Conservation (phyloP, 2,113 vertebrate species). For the Phaetusa simplex region DNA sequence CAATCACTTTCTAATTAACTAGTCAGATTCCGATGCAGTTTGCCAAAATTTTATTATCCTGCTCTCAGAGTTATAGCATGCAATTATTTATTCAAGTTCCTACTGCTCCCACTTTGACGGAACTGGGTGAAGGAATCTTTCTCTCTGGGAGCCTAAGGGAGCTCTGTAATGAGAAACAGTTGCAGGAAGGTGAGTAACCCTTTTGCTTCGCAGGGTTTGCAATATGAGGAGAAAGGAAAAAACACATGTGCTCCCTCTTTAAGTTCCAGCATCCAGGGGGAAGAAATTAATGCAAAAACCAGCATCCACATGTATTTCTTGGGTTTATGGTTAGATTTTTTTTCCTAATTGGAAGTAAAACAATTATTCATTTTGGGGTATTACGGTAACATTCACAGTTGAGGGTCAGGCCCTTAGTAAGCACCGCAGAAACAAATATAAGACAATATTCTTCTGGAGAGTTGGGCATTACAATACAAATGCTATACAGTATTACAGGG, state of each 20-base stretch:
- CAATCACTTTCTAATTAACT: slow-evolving; percentile 42
- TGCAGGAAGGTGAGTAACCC: slow-evolving; percentile 26
- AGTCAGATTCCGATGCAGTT: not conserved
- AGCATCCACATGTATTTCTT: not conserved
- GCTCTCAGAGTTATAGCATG: not conserved
- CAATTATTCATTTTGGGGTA: not conserved
- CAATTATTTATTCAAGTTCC: slow-evolving; percentile 37
- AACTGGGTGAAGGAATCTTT: slow-evolving; percentile 29
- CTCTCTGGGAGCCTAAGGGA: slow-evolving; percentile 34
- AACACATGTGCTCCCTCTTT: slow-evolving; percentile 12
- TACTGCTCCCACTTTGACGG: slow-evolving; percentile 22
- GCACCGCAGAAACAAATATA: not conserved
- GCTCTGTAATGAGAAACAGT: slow-evolving; percentile 52
- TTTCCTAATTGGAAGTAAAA: not conserved
- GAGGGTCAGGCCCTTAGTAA: not conserved
- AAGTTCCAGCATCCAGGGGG: not conserved
- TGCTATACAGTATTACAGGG: too few species aligned
- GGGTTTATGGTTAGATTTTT: not conserved
- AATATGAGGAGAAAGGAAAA: slow-evolving; percentile 12
- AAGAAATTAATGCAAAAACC: slow-evolving; percentile 36
- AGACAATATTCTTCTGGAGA: not conserved
- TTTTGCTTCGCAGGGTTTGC: not conserved
- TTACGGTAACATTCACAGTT: not conserved
- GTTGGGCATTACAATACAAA: not conserved
- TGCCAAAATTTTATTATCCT: slow-evolving; percentile 32